Percentiles rank a stretch among this genome's conserved stretches.
These are phyloP conservation scores for Eurosta solidaginis DNA, from an alignment of 1,140 invertebrate genomes.

Conservation along the genomic window DNA sequence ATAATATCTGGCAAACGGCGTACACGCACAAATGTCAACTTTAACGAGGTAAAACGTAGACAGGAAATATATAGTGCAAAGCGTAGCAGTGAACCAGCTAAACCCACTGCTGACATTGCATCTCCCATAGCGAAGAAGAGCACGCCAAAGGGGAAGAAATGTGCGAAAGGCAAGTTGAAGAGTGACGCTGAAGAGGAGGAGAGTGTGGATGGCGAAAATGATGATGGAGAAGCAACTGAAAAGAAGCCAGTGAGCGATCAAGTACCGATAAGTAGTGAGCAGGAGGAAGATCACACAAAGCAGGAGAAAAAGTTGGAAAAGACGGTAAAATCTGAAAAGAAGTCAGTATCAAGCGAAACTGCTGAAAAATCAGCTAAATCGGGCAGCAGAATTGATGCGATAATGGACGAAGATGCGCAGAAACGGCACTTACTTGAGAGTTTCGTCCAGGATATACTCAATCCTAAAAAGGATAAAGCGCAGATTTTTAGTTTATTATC, in stretches of 20 bases:
- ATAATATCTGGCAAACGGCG: slow-evolving; percentile 49
- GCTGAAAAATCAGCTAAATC: not conserved
- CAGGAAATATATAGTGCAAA: slow-evolving; percentile 36
- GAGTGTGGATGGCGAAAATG: not conserved
- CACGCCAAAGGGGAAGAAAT: not conserved
- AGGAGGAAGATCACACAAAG: too few species aligned
- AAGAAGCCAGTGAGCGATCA: not conserved
- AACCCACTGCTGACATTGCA: not conserved
- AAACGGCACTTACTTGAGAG: slow-evolving; percentile 24
- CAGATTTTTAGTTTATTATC: slow-evolving; percentile 29
- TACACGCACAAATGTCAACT: slow-evolving; percentile 36
- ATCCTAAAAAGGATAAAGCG: slow-evolving; percentile 30
- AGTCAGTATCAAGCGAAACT: not conserved
- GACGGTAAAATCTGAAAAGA: not conserved
- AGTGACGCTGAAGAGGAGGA: not conserved
- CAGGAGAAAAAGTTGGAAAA: not conserved
- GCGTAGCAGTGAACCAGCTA: not conserved
- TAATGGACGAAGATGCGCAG: slow-evolving; percentile 18
- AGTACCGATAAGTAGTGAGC: too few species aligned
- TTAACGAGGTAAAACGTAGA: slow-evolving; percentile 44
- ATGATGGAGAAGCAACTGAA: not conserved
- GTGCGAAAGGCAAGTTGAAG: not conserved
- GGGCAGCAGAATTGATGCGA: not conserved
- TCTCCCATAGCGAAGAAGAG: not conserved
- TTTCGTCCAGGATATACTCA: slow-evolving; percentile 32